Conservation (phyloP, 1,140 invertebrate genomes). For the Cecropterus lyciades region DNA sequence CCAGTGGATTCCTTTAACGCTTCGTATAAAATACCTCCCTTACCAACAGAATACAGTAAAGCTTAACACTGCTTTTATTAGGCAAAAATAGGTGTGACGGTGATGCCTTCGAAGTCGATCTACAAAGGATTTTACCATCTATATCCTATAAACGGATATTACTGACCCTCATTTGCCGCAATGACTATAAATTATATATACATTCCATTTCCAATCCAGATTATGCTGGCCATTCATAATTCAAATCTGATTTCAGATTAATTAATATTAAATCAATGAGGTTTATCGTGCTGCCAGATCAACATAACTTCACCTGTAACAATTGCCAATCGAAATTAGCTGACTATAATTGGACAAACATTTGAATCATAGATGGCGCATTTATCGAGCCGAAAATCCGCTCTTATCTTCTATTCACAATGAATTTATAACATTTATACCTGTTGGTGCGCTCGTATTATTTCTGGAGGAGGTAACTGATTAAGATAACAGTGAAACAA, state of each 20-base stretch:
- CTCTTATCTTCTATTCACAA: too few relatives aligned
- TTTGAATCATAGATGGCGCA: neutral
- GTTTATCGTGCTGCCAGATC: neutral
- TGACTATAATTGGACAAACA: neutral
- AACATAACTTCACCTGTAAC: slow-evolving; percentile 5
- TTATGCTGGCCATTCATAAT: slow-evolving; percentile 3
- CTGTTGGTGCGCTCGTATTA: too few relatives aligned
- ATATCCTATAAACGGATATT: neutral
- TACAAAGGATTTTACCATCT: too few relatives aligned
- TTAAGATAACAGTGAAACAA: too few relatives aligned
- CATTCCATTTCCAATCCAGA: neutral
- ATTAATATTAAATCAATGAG: slow-evolving; percentile 13
- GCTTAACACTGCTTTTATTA: too few relatives aligned
- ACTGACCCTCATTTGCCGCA: neutral
- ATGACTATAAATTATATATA: neutral
- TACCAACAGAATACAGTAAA: too few relatives aligned
- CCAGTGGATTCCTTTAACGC: too few relatives aligned
- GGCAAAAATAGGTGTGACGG: too few relatives aligned
- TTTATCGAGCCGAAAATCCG: neutral
- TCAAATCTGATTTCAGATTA: slow-evolving; percentile 10
- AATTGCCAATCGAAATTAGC: slow-evolving; percentile 4
- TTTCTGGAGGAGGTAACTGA: too few relatives aligned
- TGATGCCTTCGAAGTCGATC: too few relatives aligned
- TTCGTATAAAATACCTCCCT: too few relatives aligned
- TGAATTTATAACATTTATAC: too few relatives aligned